Evolutionary conservation across 2,113 vertebrate species (phyloP), one percentile per base, ranked within the genome.

Genomic region (Caranx melampygus): DNA sequence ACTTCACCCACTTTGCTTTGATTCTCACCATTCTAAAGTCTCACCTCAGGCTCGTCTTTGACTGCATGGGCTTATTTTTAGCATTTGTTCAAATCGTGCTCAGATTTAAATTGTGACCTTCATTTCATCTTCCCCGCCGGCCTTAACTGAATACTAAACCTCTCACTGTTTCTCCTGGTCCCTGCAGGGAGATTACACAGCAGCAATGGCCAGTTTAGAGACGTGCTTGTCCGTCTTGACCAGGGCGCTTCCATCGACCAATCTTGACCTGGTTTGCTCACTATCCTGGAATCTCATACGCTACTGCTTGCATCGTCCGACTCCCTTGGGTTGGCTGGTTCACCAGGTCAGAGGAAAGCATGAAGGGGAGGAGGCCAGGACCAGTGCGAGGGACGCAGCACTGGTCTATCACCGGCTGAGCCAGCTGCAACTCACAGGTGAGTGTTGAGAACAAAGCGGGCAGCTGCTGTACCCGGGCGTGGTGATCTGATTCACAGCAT

Each of bases 261-360:
- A 91, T 33, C 92, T 99, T 75, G 98, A 99, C 87, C 93, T 99
- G 79, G 93, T 96, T 83, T 99, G 95, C 86, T 97, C 97, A 31
- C 95, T 99, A 18, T 97, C 96, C 88, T 99, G 98, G 98, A 99
- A 99, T 0, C 75, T 98, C 69, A 98, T 99, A 84, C 98, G 97
- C 74, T 99, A 98, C 55, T 96, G 95, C 90, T 91, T 99, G 83
- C 97, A 98, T 89, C 97, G 97, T 64, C 94, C 98, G 63, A 94
- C 95, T 0, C 95, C 97, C 62, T 95, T 98, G 64, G 96, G 97
- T 75, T 99, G 98, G 98, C 88, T 99, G 79, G 95, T 99, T 69
- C 96, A 96, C 88, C 96, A 96, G 83, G 96, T 97, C 8, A 92
- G 96, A 59, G 97, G 95, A 13, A 95, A 95, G n/a, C 95, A 97